Percentiles rank a stretch among this genome's conserved stretches.
Conservation (phyloP, 2,113 vertebrate species). For the Apodemus sylvaticus region DNA sequence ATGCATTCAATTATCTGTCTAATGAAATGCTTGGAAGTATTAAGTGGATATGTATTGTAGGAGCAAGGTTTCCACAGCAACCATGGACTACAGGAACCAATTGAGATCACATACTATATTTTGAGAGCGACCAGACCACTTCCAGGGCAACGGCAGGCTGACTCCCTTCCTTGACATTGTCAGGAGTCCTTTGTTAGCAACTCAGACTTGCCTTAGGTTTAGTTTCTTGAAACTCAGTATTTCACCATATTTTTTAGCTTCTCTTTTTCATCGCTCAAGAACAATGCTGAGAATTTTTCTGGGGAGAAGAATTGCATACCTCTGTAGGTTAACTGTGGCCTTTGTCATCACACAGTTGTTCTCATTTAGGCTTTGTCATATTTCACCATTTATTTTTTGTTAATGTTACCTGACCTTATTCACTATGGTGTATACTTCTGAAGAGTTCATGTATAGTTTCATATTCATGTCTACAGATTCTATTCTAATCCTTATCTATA, state of each 20-base stretch:
- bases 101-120: constrained; percentile 2
- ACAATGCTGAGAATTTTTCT: constrained; percentile 17
- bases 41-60: not conserved
- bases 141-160: not conserved
- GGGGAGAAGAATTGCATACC: not conserved
- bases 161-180: not conserved
- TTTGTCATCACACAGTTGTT: constrained; percentile 38
- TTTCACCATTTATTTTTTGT: constrained; percentile 5
- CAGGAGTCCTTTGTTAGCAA: constrained; percentile 32
- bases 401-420: not conserved
- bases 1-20: constrained; percentile 34
- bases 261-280: not conserved
- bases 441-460: not conserved
- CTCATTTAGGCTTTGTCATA: constrained; percentile 5
- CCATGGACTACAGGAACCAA: not conserved
- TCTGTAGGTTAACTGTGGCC: not conserved
- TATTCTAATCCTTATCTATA: not conserved
- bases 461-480: not conserved
- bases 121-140: not conserved
- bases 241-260: not conserved
- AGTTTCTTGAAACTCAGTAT: not conserved
- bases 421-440: constrained; percentile 17
- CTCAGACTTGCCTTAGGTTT: not conserved
- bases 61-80: constrained; percentile 14
- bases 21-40: constrained; percentile 36